Conservation (phyloP, 2,888 invertebrate genomes). For the Galeopsomyia nigrocyanea region DNA sequence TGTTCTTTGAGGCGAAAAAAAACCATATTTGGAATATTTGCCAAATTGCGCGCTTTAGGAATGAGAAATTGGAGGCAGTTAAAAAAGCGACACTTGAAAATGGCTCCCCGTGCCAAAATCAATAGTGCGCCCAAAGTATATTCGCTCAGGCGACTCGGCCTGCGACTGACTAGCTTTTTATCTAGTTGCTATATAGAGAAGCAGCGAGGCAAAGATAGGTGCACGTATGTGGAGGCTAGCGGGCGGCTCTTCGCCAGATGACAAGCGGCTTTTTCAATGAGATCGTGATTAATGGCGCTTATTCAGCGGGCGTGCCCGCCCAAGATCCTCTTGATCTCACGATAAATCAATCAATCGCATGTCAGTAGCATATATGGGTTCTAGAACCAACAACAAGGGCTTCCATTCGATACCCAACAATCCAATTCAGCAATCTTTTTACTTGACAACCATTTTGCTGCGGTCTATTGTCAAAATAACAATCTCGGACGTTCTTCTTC, state of each 20-base stretch:
- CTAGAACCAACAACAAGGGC: too few species aligned
- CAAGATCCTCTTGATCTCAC: background rate
- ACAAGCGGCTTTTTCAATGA: slow-evolving; percentile 40
- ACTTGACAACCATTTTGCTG: too few species aligned
- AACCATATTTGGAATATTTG: too few species aligned
- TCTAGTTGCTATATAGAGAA: background rate
- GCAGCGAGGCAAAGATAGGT: too few species aligned
- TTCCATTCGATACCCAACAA: too few species aligned
- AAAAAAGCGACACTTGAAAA: slow-evolving; percentile 47
- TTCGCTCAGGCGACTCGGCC: background rate
- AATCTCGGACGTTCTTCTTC: too few species aligned
- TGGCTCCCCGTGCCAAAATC: slow-evolving; percentile 50
- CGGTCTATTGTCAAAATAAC: too few species aligned
- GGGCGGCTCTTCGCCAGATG: background rate
- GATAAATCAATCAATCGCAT: slow-evolving; percentile 16
- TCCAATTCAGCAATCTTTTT: too few species aligned
- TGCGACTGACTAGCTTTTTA: background rate
- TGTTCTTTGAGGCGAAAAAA: too few species aligned
- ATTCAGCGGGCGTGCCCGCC: slow-evolving; percentile 10
- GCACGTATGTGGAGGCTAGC: too few species aligned
- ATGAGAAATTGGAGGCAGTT: slow-evolving; percentile 12
- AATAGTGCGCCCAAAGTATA: slow-evolving; percentile 46
- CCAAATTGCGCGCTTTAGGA: too few species aligned
- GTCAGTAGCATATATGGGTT: too few species aligned
- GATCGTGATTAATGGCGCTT: slow-evolving; percentile 49